Evolutionary conservation across 2,797 vertebrate species (phyloP).

Genomic region (Cichlasoma orientale): DNA sequence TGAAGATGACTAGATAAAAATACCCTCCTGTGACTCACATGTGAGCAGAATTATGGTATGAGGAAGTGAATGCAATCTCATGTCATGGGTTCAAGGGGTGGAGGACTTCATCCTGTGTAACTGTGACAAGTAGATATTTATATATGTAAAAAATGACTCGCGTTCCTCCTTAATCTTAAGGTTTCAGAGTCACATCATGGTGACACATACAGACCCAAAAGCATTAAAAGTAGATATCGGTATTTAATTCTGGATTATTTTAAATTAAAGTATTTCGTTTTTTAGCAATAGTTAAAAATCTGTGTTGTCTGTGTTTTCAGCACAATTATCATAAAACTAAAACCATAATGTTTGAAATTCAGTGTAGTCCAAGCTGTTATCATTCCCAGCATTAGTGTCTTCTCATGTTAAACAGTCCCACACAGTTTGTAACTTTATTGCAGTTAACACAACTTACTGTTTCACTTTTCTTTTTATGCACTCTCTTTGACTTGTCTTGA

Average conservation of each 20-base stretch:
- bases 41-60: background rate
- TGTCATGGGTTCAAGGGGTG: conserved; percentile 7
- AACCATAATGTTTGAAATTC: background rate
- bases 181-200: background rate
- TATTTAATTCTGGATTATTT: conserved; percentile 1
- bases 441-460: conserved; percentile 2
- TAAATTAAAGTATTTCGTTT: background rate
- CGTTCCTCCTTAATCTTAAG: conserved; percentile 15
- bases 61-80: conserved; percentile 1
- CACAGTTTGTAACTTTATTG: conserved; percentile 9
- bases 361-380: conserved; percentile 4
- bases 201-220: background rate
- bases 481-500: background rate
- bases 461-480: background rate
- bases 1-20: conserved; percentile 8
- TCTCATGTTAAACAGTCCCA: background rate
- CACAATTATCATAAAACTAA: background rate
- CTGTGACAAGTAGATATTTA: conserved; percentile 11
- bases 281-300: background rate
- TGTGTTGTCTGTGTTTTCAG: background rate
- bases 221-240: background rate
- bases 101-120: background rate
- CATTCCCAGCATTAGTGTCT: background rate
- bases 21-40: background rate
- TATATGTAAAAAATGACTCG: background rate